Evolutionary conservation across 2,113 vertebrate species (phyloP), one percentile per base, ranked within the genome.

Genomic region (Vulpes lagopus): DNA sequence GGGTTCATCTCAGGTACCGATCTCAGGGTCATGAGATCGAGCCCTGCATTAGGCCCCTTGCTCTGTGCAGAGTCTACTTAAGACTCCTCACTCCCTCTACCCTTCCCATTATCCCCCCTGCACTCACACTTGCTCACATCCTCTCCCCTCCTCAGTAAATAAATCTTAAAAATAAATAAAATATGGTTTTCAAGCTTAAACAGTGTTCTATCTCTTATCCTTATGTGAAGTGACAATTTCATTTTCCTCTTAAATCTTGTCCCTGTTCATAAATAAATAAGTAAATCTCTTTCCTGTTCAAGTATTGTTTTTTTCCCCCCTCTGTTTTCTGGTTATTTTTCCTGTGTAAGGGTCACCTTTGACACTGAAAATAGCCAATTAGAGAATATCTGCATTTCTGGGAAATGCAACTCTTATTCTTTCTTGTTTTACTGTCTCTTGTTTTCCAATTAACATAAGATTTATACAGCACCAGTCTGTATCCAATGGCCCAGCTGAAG

Each of bases 221-320:
- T 87, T 82, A 1, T 17, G 51, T 2, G 2, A 84, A 84, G 9
- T 53, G 25, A 90, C 5, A 23, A 17, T 55, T 62, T 78, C 15
- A 84, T 74, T 79, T 97, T 59, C n/a, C 95, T 89, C 65, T 92
- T 74, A 73, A 74, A 55, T 82, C 1, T 86, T 53, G 67, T 89
- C n/a, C 38, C 62, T 89, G 51, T 23, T 86, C 32, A 80, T 49
- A 76, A 76, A 74, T 23, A 73, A 73, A 64, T 30, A 4, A 64
- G 43, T 43, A 25, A 74, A 43, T 81, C 1, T 86, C 43, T 82
- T 89, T 12, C n/a, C 67, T 87, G 57, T 23, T 82, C n/a, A 71
- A 14, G 32, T 64, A 32, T 86, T 84, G 8, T 80, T 55, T 69
- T 78, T 30, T 87, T 10, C 38, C 71, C 38, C 73, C 64, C 11